phyloP scores from a whole-genome alignment of 2,113 vertebrate species.

The Egretta garzetta region DNA sequence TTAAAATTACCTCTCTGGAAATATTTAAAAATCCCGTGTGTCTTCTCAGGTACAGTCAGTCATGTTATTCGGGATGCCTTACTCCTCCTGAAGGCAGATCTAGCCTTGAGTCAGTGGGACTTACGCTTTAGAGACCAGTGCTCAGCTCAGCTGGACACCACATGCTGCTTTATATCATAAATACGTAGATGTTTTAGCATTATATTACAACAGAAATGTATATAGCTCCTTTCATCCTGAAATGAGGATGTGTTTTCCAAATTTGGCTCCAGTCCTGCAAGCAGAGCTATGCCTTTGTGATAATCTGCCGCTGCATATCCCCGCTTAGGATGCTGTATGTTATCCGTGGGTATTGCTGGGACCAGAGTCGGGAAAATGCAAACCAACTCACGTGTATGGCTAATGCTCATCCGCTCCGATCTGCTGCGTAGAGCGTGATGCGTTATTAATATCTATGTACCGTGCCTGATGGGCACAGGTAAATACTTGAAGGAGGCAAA shows the following conservation, averaged over 20 bases:
- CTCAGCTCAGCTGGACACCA: neutral
- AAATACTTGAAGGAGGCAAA: neutral
- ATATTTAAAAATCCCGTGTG: fast-evolving
- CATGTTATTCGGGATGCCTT: fast-evolving
- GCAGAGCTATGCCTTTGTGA: neutral
- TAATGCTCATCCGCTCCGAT: neutral
- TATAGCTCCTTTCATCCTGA: neutral
- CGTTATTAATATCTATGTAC: fast-evolving
- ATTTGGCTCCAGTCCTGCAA: neutral
- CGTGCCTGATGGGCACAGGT: neutral
- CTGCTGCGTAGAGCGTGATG: fast-evolving
- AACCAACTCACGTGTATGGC: neutral
- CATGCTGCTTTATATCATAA: neutral
- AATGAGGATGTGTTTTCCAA: neutral
- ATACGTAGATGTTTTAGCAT: neutral
- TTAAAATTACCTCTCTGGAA: neutral
- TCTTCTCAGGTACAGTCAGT: neutral
- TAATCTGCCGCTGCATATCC: neutral
- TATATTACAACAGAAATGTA: neutral
- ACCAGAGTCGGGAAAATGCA: neutral
- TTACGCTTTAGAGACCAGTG: neutral
- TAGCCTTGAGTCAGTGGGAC: neutral
- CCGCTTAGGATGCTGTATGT: fast-evolving
- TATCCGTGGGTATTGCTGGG: neutral
- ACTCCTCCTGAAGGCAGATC: neutral